Percentiles rank a stretch among this genome's conserved stretches.
These are phyloP conservation scores for Graphium colonna DNA, from an alignment of 2,888 invertebrate genomes.

Conservation along the genomic window DNA sequence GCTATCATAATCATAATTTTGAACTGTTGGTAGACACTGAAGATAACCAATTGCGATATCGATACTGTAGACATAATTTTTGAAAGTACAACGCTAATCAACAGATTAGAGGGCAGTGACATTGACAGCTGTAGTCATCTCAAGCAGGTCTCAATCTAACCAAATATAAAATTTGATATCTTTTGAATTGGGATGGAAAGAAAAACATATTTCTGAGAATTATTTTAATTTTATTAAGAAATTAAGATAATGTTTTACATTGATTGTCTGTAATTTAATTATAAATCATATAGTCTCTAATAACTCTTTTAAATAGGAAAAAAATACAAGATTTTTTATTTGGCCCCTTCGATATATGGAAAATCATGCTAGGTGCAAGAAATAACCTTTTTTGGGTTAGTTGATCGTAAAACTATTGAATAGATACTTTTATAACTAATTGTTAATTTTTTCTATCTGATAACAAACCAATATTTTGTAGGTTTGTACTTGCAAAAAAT, in stretches of 20 bases:
- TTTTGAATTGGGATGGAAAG: not conserved
- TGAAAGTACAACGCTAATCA: no score
- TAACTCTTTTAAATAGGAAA: not conserved
- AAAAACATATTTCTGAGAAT: not conserved
- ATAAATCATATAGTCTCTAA: no score
- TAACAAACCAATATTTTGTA: slow-evolving; percentile 4
- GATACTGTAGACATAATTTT: no score
- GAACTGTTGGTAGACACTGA: no score
- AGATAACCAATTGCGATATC: no score
- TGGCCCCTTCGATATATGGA: not conserved
- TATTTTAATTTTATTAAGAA: not conserved
- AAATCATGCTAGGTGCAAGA: slow-evolving; percentile 6
- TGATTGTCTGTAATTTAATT: no score
- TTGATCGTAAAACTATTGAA: not conserved
- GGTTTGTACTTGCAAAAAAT: slow-evolving; percentile 9
- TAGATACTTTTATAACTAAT: not conserved
- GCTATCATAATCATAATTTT: no score
- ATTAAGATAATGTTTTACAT: no score
- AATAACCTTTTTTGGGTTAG: slow-evolving; percentile 16
- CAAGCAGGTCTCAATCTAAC: no score
- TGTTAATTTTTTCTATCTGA: not conserved
- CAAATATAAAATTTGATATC: no score
- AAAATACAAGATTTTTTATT: not conserved
- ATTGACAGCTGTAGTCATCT: not conserved
- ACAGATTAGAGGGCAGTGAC: no score